These are phyloP conservation scores for Pantherophis alleghaniensis DNA, from an alignment of 2,797 vertebrate species.

Conservation along the genomic window DNA sequence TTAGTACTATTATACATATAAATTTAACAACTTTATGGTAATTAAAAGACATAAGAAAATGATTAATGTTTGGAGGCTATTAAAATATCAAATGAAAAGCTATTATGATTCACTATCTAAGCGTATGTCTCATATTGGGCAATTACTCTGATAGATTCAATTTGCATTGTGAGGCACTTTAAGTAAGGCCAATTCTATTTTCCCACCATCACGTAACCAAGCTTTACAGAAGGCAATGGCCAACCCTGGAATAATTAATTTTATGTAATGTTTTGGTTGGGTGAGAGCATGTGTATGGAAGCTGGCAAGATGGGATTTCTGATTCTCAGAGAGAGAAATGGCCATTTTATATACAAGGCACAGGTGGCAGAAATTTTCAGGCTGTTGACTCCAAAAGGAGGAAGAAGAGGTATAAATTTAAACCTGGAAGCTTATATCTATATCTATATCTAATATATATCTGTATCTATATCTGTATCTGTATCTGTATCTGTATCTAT, in stretches of 20 bases:
- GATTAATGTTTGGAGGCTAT: constrained; percentile 60
- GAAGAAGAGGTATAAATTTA: neutral
- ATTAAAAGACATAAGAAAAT: constrained; percentile 65
- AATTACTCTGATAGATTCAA: constrained; percentile 31
- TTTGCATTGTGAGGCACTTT: constrained; percentile 38
- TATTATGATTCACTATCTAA: constrained; percentile 50
- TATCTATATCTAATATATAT: neutral
- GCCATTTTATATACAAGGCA: neutral
- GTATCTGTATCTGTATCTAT: no score
- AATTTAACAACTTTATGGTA: constrained; percentile 52
- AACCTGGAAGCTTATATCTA: neutral
- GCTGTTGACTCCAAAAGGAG: neutral
- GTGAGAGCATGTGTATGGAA: neutral
- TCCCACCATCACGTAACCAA: constrained; percentile 9
- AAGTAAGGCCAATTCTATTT: constrained; percentile 34
- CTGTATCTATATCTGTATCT: no score
- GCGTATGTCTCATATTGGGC: constrained; percentile 28
- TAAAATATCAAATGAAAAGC: constrained; percentile 49
- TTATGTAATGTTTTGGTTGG: neutral
- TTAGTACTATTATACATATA: constrained; percentile 56
- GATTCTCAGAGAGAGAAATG: neutral
- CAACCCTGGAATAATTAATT: neutral
- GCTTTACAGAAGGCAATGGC: accelerated
- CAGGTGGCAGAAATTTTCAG: neutral
- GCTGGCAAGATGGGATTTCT: neutral